Conservation (phyloP, 2,797 vertebrate species). For the Channallabes apus region DNA sequence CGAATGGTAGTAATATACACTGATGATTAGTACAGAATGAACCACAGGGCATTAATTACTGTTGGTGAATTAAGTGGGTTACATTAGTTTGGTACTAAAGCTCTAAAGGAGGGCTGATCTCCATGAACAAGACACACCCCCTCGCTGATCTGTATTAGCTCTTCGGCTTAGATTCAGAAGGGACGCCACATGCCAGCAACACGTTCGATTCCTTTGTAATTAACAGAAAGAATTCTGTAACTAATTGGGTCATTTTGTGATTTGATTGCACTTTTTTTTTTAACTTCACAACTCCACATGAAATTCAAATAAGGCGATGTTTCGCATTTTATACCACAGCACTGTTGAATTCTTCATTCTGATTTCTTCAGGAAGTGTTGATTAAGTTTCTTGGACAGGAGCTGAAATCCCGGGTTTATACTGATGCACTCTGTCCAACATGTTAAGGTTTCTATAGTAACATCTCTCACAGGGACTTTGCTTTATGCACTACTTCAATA, state of each 20-base stretch:
- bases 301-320: neutral
- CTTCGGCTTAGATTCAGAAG: neutral
- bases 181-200: slow-evolving; percentile 16
- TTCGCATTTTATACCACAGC: slow-evolving; percentile 3
- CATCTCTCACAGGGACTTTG: neutral
- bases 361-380: no score
- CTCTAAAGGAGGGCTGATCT: neutral
- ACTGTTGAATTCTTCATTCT: neutral
- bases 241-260: neutral
- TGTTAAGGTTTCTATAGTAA: neutral
- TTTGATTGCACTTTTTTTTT: neutral
- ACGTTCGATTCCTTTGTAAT: no score
- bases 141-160: neutral
- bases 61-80: neutral
- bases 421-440: neutral
- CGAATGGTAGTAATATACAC: neutral
- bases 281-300: neutral
- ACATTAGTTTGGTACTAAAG: neutral
- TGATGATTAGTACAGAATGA: neutral
- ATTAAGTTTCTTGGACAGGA: neutral
- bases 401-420: neutral
- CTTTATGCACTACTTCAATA: no score
- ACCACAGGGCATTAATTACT: neutral
- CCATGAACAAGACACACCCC: no score
- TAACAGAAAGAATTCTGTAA: neutral